Conservation (phyloP, 2,888 invertebrate genomes). For the Plebejus anna region DNA sequence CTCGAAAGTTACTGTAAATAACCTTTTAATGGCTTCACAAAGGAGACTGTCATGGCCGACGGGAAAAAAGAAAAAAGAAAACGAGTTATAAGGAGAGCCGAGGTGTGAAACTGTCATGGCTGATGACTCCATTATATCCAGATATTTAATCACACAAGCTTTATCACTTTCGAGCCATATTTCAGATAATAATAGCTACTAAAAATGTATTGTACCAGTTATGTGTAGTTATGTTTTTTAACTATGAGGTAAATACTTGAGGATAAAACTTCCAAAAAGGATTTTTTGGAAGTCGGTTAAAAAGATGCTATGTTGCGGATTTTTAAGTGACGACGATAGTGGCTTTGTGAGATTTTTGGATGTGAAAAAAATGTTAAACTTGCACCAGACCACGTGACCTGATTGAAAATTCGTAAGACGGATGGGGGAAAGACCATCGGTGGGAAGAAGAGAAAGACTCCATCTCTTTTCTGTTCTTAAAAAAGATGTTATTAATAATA, state of each 20-base stretch:
- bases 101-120: slow-evolving; percentile 28
- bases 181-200: not conserved
- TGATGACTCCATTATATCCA: slow-evolving; percentile 25
- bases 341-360: too few relatives aligned
- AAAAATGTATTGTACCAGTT: not conserved
- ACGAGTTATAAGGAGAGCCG: slow-evolving; percentile 15
- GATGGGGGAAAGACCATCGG: too few relatives aligned
- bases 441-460: too few relatives aligned
- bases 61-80: not conserved
- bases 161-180: slow-evolving; percentile 12
- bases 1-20: slow-evolving; percentile 15
- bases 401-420: too few relatives aligned
- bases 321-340: too few relatives aligned
- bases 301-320: too few relatives aligned
- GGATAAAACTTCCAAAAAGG: too few relatives aligned
- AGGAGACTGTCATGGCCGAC: slow-evolving; percentile 15
- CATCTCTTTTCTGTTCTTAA: too few relatives aligned
- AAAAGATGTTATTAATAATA: too few relatives aligned
- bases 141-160: slow-evolving; percentile 10
- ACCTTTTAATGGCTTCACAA: slow-evolving; percentile 13
- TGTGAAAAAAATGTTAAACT: too few relatives aligned
- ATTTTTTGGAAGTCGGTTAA: too few relatives aligned
- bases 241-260: not conserved
- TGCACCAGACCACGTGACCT: too few relatives aligned
- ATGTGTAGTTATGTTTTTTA: not conserved